Evolutionary conservation across 1,140 invertebrate genomes (phyloP), one percentile per base, ranked within the genome.

Genomic region (Zophobas atratus): DNA sequence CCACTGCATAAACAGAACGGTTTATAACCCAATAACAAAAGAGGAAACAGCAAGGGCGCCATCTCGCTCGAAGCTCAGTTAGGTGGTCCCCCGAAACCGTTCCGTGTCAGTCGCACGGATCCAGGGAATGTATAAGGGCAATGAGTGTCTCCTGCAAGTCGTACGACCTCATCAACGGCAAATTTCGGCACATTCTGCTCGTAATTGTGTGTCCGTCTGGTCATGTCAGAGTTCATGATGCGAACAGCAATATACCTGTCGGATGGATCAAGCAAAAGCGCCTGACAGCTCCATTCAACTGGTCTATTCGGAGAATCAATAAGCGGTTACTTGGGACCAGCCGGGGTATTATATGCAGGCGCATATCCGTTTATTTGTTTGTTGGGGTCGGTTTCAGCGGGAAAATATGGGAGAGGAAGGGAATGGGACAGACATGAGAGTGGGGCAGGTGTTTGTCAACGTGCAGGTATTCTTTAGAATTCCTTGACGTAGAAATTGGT

Each of bases 251-350:
- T 72, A 72, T 72, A 72, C 70, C 70, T 72, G 70, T 72, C 60
- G 60, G 20, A 35, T 36, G 70, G 70, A 72, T 72, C 70, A 72
- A 72, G 70, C 70, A 72, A 72, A 41, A 43, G 41, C 70, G 43
- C 70, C 70, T 72, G 70, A 72, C 70, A 72, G 70, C 70, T 72
- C 70, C 70, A 72, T 72, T 72, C 70, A 72, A 72, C 70, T 55
- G 70, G 49, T 72, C 70, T 51, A 51, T 8, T 6, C 36, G 60
- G 38, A 51, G 70, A 72, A 72, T 72, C 70, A 72, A 72, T 72
- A 72, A 72, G 70, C 70, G 46, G 49, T 72, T 72, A 72, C 70
- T 72, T 72, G 70, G 67, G 70, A 43, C 70, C 70, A 72, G 46
- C 70, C 70, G 70, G 70, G 70, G 70, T 51, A 39, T 72, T 51